Base-by-base conservation (phyloP, 2,113 vertebrate species). In the Phalacrocorax pelagicus region DNA sequence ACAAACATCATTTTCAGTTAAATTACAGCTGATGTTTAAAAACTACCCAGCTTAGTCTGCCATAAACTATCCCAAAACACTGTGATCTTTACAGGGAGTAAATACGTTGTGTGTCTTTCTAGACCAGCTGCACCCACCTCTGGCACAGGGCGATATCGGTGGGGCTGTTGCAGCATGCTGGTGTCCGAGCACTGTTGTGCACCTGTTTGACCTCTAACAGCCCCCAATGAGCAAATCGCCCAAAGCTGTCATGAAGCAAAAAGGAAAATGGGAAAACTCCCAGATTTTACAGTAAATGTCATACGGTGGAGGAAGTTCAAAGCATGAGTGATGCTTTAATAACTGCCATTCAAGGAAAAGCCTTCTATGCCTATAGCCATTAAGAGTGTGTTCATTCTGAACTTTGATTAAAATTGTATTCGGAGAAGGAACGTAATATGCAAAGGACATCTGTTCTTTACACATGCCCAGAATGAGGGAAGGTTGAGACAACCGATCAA, bases 71-170 rank as follows among this genome's bases (percentile, higher is more conserved):
- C n/a, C 36, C 46, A 63, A 66, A 14, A 3, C 26, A 11, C 40
- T 36, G 40, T 19, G 40, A 54, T 19, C 36, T 69, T 89, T 57
- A n/a, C 29, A 63, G 26, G 2, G 8, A 78, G 22, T 49, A 40
- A 42, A 13, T 46, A 44, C 5, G 2, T 2, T 20, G 9, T 11
- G 12, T 0, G 1, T 32, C 55, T 52, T 69, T 81, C 34, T 52
- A 85, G 69, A 26, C 6, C 51, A 83, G 32, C 27, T 44, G 54
- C 16, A 46, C 24, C 42, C 47, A 81, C 12, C 29, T 17, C 54
- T 3, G 3, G 62, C 0, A 0, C 46, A 55, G 32, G 32, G 55
- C 0, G 1, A 15, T 7, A 44, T 44, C 42, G 6, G 14, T 4
- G 26, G 26, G 77, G 44, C 57, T 27, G 44, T 5, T 42, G 12